These are phyloP conservation scores for Podargus strigoides DNA, from an alignment of 2,797 vertebrate species.

Conservation along the genomic window DNA sequence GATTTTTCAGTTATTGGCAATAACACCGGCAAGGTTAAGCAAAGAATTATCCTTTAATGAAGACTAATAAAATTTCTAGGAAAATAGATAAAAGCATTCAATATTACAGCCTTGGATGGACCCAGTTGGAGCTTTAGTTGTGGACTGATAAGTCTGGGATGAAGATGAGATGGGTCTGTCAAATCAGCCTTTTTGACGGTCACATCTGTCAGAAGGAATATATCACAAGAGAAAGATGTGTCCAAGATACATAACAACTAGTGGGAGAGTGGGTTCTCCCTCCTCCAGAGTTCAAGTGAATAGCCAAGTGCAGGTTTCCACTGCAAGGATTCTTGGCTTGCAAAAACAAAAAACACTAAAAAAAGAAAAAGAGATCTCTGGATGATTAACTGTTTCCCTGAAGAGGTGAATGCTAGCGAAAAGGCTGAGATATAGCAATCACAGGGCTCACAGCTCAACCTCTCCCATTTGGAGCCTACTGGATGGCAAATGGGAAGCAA, in stretches of 20 bases:
- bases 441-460: not conserved
- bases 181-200: not conserved
- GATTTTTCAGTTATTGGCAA: not conserved
- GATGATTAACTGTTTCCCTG: not conserved
- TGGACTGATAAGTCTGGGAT: not conserved
- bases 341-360: not conserved
- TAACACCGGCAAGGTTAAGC: not conserved
- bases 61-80: not conserved
- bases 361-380: not conserved
- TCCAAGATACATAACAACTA: not conserved
- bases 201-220: not conserved
- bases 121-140: not conserved
- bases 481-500: not conserved
- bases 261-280: not conserved
- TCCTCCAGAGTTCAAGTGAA: not conserved
- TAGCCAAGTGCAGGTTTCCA: not conserved
- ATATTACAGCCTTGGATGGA: not conserved
- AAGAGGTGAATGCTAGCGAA: not conserved
- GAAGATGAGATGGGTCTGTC: not conserved
- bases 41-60: not conserved
- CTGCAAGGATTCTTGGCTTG: not conserved
- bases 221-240: not conserved
- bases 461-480: not conserved
- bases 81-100: not conserved
- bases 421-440: not conserved